Base-by-base conservation (phyloP, 2,888 invertebrate genomes). In the Cheilosia scutellata region DNA sequence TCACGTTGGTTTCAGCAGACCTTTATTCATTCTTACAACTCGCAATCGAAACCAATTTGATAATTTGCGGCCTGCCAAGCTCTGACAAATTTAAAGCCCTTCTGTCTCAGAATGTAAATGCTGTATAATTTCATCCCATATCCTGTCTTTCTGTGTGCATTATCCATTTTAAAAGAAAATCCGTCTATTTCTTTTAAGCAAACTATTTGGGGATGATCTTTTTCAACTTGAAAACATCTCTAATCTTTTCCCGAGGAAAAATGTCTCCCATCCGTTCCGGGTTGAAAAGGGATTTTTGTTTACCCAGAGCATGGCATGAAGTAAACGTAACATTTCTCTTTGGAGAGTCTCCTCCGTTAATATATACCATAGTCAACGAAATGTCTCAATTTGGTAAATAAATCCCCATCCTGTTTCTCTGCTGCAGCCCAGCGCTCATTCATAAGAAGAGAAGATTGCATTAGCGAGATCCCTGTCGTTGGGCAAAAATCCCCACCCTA, bases 351-450 rank as follows among this genome's bases (percentile, higher is more conserved):
- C 20, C 7, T 27, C 33, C 55, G 25, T n/a, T 44, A 6, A 5
- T 44, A 3, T 27, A 25, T 53, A 31, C 16, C n/a, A 31, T 51
- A 53, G 58, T 53, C 51, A 44, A 55, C 4, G 60, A 65, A 82
- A 76, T 33, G 40, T 76, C 75, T 82, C 82, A 76, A 86, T 86
- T 82, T 82, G 29, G 60, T 76, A 86, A 76, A 82, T 86, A 86
- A 86, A 86, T 76, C 63, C 83, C 66, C 82, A 57, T 42, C 27
- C 74, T 55, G 57, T 51, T n/a, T 51, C 51, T 44, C 58, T 82
- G 68, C 20, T 51, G 72, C 55, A 62, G 33, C 57, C 65, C 60
- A 9, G 63, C 20, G 31, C 53, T 55, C 55, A 51, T 74, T 80
- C 66, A 66, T 63, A 84, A 71, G 77, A 65, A 55, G 57, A 66